Conservation (phyloP, 2,113 vertebrate genomes). For the Dendrocopos noguchii region DNA sequence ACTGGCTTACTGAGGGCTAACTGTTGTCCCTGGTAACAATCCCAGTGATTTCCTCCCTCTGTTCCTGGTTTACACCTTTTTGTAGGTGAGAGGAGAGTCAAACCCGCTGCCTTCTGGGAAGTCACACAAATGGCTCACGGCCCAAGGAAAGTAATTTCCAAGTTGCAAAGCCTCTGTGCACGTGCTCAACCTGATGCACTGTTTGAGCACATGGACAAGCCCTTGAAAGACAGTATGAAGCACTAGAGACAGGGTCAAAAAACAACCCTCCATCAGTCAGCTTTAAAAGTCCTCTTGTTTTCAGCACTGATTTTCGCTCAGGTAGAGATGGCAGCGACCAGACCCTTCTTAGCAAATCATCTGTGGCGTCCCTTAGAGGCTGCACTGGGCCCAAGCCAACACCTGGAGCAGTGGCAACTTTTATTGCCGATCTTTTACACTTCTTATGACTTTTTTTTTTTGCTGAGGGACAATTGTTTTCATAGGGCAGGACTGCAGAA, state of each 20-base stretch:
- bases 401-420: neutral
- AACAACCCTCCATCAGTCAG: neutral
- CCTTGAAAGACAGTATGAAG: neutral
- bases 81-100: neutral
- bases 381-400: neutral
- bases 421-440: neutral
- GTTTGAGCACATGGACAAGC: fast-evolving
- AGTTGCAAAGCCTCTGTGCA: neutral
- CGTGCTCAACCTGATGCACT: neutral
- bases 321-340: neutral
- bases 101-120: neutral
- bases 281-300: neutral
- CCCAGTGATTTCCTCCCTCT: neutral
- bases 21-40: neutral
- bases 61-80: neutral
- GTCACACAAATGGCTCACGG: neutral
- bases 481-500: neutral
- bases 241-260: neutral
- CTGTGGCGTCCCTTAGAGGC: neutral
- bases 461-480: neutral
- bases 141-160: neutral
- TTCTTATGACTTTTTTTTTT: neutral
- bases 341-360: neutral
- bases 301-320: neutral
- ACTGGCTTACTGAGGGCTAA: conserved; percentile 20